Conservation (phyloP, 2,797 vertebrate genomes). For the Pseudochromis fuscus region DNA sequence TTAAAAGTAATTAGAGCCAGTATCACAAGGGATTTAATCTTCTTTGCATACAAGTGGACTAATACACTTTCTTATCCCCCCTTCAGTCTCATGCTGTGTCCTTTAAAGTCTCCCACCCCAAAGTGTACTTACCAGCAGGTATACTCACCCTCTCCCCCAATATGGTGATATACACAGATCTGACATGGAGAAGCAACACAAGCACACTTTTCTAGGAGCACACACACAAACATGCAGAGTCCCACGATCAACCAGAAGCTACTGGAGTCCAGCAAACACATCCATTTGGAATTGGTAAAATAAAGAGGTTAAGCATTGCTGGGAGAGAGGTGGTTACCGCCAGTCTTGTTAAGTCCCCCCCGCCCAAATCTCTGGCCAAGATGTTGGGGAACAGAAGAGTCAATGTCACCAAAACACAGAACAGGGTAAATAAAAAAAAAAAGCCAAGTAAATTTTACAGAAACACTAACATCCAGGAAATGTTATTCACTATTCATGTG, state of each 20-base stretch:
- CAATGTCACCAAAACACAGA: conserved; percentile 44
- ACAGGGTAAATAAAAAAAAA: conserved; percentile 27
- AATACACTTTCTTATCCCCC: conserved; percentile 3
- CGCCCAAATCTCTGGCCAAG: conserved; percentile 40
- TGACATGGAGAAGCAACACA: conserved; percentile 72
- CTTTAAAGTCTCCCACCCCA: conserved; percentile 43
- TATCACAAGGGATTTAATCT: conserved; percentile 8
- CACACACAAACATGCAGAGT: conserved; percentile 62
- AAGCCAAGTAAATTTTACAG: conserved; percentile 33
- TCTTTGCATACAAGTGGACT: conserved; percentile 19
- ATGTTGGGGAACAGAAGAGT: conserved; percentile 49
- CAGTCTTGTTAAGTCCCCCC: conserved; percentile 35
- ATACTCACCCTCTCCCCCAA: conserved; percentile 81
- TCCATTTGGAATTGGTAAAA: conserved; percentile 41
- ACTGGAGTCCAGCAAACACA: conserved; percentile 53
- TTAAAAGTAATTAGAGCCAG: conserved; percentile 20
- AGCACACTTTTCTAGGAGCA: conserved; percentile 62
- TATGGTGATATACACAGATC: conserved; percentile 79
- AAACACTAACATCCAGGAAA: conserved; percentile 40
- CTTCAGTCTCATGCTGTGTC: conserved; percentile 35
- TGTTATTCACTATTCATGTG: not conserved
- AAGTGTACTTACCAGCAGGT: conserved; percentile 79
- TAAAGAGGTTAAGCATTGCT: conserved; percentile 43
- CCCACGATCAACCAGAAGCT: conserved; percentile 42
- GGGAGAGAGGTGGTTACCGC: conserved; percentile 66